phyloP scores from a whole-genome alignment of 2,888 invertebrate species.

The Sussaba pulchella region DNA sequence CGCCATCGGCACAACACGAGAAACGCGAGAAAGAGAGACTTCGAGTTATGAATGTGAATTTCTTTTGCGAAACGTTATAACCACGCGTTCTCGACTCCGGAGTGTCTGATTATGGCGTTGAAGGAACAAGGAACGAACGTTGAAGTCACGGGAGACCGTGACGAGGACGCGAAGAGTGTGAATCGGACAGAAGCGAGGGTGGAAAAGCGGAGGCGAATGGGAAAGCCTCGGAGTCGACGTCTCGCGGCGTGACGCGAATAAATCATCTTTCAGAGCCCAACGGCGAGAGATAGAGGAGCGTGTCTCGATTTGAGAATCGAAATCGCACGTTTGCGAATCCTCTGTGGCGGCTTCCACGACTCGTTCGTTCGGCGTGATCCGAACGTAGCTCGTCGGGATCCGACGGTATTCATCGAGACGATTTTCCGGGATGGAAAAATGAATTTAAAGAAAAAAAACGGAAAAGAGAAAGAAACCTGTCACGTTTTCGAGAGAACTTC shows the following conservation, averaged over 20 bases:
- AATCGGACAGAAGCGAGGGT: slow-evolving; percentile 40
- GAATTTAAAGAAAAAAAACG: background rate
- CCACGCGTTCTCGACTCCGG: slow-evolving; percentile 62
- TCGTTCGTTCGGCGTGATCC: slow-evolving; percentile 4
- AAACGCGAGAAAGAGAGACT: slow-evolving; percentile 31
- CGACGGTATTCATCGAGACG: slow-evolving; percentile 2
- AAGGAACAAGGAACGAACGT: slow-evolving; percentile 34
- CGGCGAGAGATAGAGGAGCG: slow-evolving; percentile 52
- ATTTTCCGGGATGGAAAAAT: slow-evolving; percentile 3
- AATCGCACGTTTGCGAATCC: slow-evolving; percentile 36
- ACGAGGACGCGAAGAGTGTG: slow-evolving; percentile 2
- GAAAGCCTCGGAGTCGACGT: slow-evolving; percentile 54
- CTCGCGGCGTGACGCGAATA: slow-evolving; percentile 81
- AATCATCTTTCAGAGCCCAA: slow-evolving; percentile 72
- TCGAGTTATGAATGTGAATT: slow-evolving; percentile 82
- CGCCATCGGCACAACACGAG: slow-evolving; percentile 24
- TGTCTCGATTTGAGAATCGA: slow-evolving; percentile 65
- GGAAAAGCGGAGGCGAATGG: slow-evolving; percentile 59
- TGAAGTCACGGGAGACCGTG: slow-evolving; percentile 9
- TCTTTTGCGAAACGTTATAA: slow-evolving; percentile 68
- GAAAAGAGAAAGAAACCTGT: background rate
- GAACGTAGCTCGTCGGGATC: slow-evolving; percentile 4
- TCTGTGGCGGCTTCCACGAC: slow-evolving; percentile 36
- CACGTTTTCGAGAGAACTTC: background rate
- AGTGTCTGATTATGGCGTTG: slow-evolving; percentile 76